Evolutionary conservation across 2,888 invertebrate species (phyloP).

Genomic region (Ommatoiulus sabulosus): DNA sequence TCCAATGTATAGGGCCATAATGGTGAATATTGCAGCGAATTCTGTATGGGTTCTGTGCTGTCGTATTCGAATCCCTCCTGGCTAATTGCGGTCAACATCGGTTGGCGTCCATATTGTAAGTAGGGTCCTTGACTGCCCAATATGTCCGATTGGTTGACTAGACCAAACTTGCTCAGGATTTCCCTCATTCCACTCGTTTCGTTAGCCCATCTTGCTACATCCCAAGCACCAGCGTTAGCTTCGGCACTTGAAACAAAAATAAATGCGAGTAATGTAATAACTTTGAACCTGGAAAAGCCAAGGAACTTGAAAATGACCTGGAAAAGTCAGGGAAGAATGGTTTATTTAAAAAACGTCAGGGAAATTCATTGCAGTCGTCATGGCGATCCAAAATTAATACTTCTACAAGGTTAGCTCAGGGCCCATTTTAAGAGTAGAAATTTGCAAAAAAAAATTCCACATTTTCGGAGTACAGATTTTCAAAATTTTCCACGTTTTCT

Average conservation of each 20-base stretch:
- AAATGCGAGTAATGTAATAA: background rate
- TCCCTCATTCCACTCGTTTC: slow-evolving; percentile 64
- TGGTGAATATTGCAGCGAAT: background rate
- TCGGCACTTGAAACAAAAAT: background rate
- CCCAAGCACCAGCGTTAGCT: slow-evolving; percentile 57
- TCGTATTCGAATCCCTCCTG: slow-evolving; percentile 24
- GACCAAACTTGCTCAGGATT: slow-evolving; percentile 60
- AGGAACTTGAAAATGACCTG: too few relatives aligned
- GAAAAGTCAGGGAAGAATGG: too few relatives aligned
- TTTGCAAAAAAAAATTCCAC: too few relatives aligned
- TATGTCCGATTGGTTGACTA: background rate
- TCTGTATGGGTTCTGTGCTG: slow-evolving; percentile 15
- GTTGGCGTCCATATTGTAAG: slow-evolving; percentile 12
- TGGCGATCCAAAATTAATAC: too few relatives aligned
- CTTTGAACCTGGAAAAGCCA: too few relatives aligned
- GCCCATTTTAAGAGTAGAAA: too few relatives aligned
- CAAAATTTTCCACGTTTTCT: too few relatives aligned
- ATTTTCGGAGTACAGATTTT: too few relatives aligned
- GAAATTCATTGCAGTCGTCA: too few relatives aligned
- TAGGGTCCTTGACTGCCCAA: slow-evolving; percentile 33
- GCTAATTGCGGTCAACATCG: background rate
- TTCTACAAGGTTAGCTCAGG: too few relatives aligned
- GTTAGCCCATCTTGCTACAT: slow-evolving; percentile 62
- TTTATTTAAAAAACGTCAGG: too few relatives aligned
- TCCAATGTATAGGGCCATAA: background rate